Conservation (phyloP, 2,888 invertebrate genomes). For the Plagodis pulveraria region DNA sequence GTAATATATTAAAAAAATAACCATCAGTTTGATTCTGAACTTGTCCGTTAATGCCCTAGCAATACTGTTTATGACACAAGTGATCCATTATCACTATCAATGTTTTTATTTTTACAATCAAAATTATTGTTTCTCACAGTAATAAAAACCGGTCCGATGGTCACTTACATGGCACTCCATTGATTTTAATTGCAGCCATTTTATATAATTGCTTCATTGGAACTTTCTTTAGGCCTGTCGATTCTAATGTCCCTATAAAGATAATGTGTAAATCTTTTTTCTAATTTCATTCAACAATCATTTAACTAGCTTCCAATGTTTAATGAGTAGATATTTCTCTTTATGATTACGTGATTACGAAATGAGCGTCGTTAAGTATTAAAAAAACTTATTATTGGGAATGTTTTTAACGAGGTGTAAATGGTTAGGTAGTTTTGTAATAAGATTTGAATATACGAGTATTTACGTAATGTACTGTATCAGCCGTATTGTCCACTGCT, state of each 20-base stretch:
- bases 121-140: constrained; percentile 79
- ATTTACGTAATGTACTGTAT: too few species aligned
- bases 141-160: constrained; percentile 65
- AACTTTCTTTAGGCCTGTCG: constrained; percentile 73
- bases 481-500: too few species aligned
- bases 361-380: constrained; percentile 36
- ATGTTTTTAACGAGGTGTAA: constrained; percentile 22
- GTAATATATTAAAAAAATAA: too few species aligned
- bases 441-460: too few species aligned
- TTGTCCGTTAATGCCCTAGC: too few species aligned
- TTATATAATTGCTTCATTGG: constrained; percentile 78
- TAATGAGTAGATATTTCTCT: constrained; percentile 51
- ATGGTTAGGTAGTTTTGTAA: constrained; percentile 5
- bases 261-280: constrained; percentile 55
- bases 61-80: constrained; percentile 43
- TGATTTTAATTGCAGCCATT: constrained; percentile 76
- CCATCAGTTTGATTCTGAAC: too few species aligned
- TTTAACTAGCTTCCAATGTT: constrained; percentile 57
- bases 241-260: constrained; percentile 74
- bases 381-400: constrained; percentile 19
- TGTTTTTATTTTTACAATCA: constrained; percentile 69
- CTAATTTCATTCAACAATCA: constrained; percentile 53
- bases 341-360: constrained; percentile 45
- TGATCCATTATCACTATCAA: constrained; percentile 57
- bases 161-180: constrained; percentile 71